These are phyloP conservation scores for Acromyrmex echinatior DNA, from an alignment of 1,140 invertebrate species.

Conservation along the genomic window DNA sequence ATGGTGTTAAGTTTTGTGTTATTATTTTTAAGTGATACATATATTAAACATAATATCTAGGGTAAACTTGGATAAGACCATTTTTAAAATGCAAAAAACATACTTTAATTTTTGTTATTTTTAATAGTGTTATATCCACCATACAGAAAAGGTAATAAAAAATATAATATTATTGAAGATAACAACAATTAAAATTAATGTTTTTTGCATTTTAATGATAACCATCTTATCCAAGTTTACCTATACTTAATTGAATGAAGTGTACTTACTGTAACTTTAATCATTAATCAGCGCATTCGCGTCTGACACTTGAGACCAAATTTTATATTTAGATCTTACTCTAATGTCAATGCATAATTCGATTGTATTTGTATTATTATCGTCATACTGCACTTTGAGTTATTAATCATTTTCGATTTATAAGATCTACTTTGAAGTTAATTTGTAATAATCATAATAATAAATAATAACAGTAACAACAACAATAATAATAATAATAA, in stretches of 20 bases:
- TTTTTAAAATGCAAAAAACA: too few relatives aligned
- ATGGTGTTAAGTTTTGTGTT: background rate
- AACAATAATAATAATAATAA: too few relatives aligned
- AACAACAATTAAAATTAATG: too few relatives aligned
- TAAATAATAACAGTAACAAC: background rate
- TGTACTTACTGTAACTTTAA: constrained; percentile 68
- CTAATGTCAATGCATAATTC: background rate
- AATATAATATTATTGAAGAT: too few relatives aligned
- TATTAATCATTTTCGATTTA: background rate
- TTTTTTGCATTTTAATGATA: too few relatives aligned
- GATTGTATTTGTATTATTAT: constrained; percentile 6
- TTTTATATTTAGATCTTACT: constrained; percentile 48
- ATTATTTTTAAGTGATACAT: constrained; percentile 15
- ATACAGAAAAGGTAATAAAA: too few relatives aligned
- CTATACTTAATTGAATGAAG: constrained; percentile 52
- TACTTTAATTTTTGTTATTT: too few relatives aligned
- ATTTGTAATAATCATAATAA: background rate
- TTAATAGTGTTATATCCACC: too few relatives aligned
- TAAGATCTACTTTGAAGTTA: background rate
- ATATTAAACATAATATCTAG: constrained; percentile 48
- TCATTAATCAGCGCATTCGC: background rate
- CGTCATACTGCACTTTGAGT: background rate
- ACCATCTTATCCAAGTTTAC: too few relatives aligned
- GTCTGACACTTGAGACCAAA: constrained; percentile 64
- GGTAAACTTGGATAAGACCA: too few relatives aligned